Base-by-base conservation (phyloP, 2,797 vertebrate genomes). In the Anabas testudineus region DNA sequence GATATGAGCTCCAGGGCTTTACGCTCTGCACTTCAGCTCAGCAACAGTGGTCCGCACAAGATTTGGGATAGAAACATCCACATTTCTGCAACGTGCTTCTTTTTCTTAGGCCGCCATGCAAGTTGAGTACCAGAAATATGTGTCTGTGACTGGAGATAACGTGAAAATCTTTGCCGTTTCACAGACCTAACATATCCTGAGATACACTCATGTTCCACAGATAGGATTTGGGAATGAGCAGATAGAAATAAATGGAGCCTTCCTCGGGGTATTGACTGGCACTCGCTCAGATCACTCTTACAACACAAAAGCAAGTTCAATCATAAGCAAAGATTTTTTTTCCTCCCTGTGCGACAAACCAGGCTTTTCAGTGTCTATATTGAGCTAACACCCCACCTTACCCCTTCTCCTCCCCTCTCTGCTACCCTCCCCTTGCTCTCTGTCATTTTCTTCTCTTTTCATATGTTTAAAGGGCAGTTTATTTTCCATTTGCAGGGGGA, bases 241-340 rank as follows among this genome's bases (percentile, higher is more conserved):
- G 65, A 82, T 49, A 77, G 87, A 91, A 95, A 94, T 91, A 94
- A 95, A 94, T 91, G 84, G 81, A 69, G 91, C 87, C 91, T 87
- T 94, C 89, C 90, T 88, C 19, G n/a, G 91, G 91, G 91, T 84
- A 89, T 73, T 88, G 81, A 89, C 90, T 83, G 62, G 88, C 76
- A 90, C 91, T 88, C 61, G 82, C 85, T 83, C 71, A 85, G 83
- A 88, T 84, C 75, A 85, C 71, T 81, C 84, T 82, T 82, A 58
- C 34, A 81, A 87, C 90, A 93, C 71, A 79, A 90, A 87, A 88
- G 77, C 80, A 81, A 84, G 85, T 92, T 92, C 78, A 39, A 85
- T 89, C 83, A 82, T 74, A 86, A 93, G 90, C 82, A 85, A 79
- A 74, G 70, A 81, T 87, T 91, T 93, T 67, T 71, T 42, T 28